Evolutionary conservation across 2,888 invertebrate species (phyloP).

Genomic region (Acleris sparsana): DNA sequence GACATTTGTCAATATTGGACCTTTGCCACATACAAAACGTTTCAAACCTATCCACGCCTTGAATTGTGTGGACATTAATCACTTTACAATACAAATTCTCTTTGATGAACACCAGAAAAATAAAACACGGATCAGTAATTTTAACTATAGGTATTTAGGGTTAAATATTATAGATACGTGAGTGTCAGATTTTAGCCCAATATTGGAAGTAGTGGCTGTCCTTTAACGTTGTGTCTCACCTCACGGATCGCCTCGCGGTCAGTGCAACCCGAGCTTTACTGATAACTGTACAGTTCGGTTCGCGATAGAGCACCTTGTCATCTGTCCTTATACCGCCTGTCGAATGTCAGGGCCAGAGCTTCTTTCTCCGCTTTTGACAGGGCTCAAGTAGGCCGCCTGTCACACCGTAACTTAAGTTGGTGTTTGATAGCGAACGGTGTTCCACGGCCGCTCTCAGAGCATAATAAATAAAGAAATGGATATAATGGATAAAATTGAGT

Average conservation of each 20-base stretch:
- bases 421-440: too few relatives aligned
- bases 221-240: neutral
- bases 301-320: slow-evolving; percentile 40
- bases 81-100: too few relatives aligned
- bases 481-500: neutral
- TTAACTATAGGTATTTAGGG: too few relatives aligned
- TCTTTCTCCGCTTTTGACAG: slow-evolving; percentile 41
- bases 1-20: too few relatives aligned
- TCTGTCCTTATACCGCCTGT: slow-evolving; percentile 44
- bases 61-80: too few relatives aligned
- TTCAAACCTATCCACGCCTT: too few relatives aligned
- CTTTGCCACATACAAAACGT: neutral
- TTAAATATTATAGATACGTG: too few relatives aligned
- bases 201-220: too few relatives aligned
- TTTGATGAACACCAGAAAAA: too few relatives aligned
- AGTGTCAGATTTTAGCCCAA: too few relatives aligned
- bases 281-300: neutral
- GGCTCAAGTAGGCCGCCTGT: neutral
- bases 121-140: too few relatives aligned
- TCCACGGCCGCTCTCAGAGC: too few relatives aligned
- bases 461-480: neutral
- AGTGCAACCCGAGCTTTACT: neutral
- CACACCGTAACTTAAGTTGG: slow-evolving; percentile 2
- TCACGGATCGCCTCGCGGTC: neutral
- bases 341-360: slow-evolving; percentile 64